A percentile compares a stretch with the other conserved stretches of the same genome.
Evolutionary conservation across 1,140 invertebrate species (phyloP).

Genomic region (Epicauta chinensis): DNA sequence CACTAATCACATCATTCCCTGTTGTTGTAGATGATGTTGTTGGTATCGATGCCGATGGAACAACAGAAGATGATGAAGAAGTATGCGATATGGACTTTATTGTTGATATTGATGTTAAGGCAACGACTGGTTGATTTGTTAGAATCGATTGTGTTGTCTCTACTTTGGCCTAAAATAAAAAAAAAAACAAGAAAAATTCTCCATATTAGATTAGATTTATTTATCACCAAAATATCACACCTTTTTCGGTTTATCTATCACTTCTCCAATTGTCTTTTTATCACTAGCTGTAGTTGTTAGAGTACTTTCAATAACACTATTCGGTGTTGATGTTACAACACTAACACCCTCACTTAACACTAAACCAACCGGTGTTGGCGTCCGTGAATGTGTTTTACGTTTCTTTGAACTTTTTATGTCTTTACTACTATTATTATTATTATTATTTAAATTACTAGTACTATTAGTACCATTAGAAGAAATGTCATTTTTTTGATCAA

Average conservation of each 20-base stretch:
- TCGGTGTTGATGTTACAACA: constrained; percentile 25
- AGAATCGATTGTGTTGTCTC: constrained; percentile 32
- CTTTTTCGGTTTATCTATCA: constrained; percentile 36
- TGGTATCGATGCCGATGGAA: constrained; percentile 11
- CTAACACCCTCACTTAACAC: constrained; percentile 28
- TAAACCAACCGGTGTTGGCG: constrained; percentile 36
- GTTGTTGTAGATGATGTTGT: constrained; percentile 2
- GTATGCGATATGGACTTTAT: constrained; percentile 18
- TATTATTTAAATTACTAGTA: constrained; percentile 15
- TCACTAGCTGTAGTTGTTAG: constrained; percentile 11
- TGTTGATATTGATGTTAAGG: constrained; percentile 35
- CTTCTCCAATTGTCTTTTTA: constrained; percentile 27
- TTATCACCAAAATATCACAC: constrained; percentile 15
- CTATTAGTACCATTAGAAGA: constrained; percentile 1
- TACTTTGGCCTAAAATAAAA: constrained; percentile 22
- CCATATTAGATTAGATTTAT: neutral
- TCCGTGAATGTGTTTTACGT: constrained; percentile 34
- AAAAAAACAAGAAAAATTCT: neutral
- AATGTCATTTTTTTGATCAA: no score
- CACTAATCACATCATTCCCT: neutral
- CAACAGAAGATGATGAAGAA: constrained; percentile 7
- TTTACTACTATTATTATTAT: constrained; percentile 24
- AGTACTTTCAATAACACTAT: constrained; percentile 14
- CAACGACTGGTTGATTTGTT: constrained; percentile 34
- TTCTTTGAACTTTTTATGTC: constrained; percentile 28